Evolutionary conservation across 1,140 invertebrate genomes (phyloP), one percentile per base, ranked within the genome.

Genomic region (Dendrolimus kikuchii): DNA sequence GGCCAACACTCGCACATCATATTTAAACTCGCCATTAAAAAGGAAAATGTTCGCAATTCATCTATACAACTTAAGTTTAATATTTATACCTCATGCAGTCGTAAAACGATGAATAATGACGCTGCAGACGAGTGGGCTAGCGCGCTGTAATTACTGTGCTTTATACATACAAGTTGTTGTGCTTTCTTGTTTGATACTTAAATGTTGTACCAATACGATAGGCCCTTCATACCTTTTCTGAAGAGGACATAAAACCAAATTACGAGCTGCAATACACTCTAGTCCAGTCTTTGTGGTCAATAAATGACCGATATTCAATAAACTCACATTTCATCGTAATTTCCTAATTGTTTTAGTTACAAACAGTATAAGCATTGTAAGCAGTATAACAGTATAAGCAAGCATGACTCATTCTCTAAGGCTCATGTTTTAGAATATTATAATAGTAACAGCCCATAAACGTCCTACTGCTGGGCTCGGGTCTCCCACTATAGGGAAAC

Each of bases 21-120:
- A 78, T 81, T 81, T 81, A 77, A 79, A 71, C 74, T 76, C 69
- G 74, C 76, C 80, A 86, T 86, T 86, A 86, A 86, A 86, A 83
- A 81, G 73, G 72, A 86, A 23, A 83, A 86, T 83, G 80, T 86
- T 85, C 78, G 81, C 81, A 81, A 82, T 85, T 71, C 78, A 77
- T 81, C 77, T 81, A 83, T 86, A 86, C 78, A 76, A 82, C 73
- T 86, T 66, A 74, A 77, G 74, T 83, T 86, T 82, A 83, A 86
- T 83, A 83, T 83, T 86, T 86, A 83, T 83, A 83, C 74, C 78
- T 81, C 74, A 77, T 81, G 73, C 67, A 81, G 80, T 82, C 82
- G 79, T 86, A 86, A 86, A 86, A 82, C 71, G 78, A 83, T 83
- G 82, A 83, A 86, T 86, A 86, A 86, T 86, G 80, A 83, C 80